These are phyloP conservation scores for Gastracanthus pulcherrimus DNA, from an alignment of 2,888 invertebrate genomes.

Conservation along the genomic window DNA sequence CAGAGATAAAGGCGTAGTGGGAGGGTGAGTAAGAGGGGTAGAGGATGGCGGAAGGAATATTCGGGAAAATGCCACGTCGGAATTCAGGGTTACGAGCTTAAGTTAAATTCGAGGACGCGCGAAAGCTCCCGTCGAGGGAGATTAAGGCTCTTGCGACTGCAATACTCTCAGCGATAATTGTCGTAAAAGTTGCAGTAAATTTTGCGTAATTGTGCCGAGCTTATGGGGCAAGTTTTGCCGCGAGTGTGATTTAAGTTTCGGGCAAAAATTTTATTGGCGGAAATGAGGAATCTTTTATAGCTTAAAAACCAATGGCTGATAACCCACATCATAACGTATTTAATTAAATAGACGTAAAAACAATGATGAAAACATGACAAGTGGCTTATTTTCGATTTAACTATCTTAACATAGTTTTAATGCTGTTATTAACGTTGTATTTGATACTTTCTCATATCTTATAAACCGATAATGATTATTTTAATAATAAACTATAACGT, in stretches of 20 bases:
- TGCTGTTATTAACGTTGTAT: background rate
- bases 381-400: too few species aligned
- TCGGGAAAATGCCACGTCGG: slow-evolving; percentile 27
- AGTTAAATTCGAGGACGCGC: slow-evolving; percentile 43
- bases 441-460: too few species aligned
- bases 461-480: too few species aligned
- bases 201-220: slow-evolving; percentile 34
- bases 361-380: too few species aligned
- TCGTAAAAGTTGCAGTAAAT: slow-evolving; percentile 43
- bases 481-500: too few species aligned
- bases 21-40: background rate
- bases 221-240: slow-evolving; percentile 30
- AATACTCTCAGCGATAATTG: slow-evolving; percentile 37
- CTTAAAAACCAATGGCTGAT: background rate
- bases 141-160: slow-evolving; percentile 32
- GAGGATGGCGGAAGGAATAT: background rate
- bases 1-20: background rate
- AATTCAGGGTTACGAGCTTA: slow-evolving; percentile 44
- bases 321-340: background rate
- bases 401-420: too few species aligned
- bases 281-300: background rate
- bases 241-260: slow-evolving; percentile 20
- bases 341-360: background rate
- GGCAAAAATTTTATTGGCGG: slow-evolving; percentile 3
- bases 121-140: slow-evolving; percentile 40